Conservation (phyloP, 2,113 vertebrate genomes). For the Rhodinocichla rosea region DNA sequence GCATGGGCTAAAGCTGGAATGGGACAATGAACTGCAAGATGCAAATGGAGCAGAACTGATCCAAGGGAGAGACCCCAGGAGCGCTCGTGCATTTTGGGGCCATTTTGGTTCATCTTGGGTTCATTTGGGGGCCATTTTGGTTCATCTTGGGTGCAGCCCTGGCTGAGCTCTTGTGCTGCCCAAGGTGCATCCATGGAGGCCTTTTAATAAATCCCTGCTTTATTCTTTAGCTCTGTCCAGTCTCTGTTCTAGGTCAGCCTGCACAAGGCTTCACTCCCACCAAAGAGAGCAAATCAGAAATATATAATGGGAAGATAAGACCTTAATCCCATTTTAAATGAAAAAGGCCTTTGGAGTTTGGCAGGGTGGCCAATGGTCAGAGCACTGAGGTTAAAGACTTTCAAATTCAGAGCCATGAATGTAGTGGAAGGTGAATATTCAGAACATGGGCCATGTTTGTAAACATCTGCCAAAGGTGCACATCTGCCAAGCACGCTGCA, state of each 20-base stretch:
- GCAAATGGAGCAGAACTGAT: no score
- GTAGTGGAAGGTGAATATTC: not conserved
- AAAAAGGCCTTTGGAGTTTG: not conserved
- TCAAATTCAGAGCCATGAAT: not conserved
- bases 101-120: no score
- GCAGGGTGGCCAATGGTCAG: not conserved
- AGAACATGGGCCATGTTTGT: not conserved
- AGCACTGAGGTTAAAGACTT: not conserved
- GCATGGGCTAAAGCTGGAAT: no score
- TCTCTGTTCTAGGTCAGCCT: rapidly evolving
- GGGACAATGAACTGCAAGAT: no score
- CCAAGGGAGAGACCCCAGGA: no score
- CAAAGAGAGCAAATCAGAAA: not conserved
- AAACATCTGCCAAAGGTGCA: not conserved
- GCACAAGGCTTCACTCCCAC: not conserved
- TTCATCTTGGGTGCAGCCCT: no score
- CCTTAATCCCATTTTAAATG: not conserved
- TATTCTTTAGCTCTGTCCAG: no score
- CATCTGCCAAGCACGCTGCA: not conserved
- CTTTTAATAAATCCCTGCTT: no score
- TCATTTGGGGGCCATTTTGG: no score
- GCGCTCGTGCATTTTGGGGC: no score
- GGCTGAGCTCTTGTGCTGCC: no score
- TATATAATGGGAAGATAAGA: rapidly evolving
- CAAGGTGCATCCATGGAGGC: no score